These are phyloP conservation scores for Drosophila setifemur DNA, from an alignment of 1,140 invertebrate species.

Conservation along the genomic window DNA sequence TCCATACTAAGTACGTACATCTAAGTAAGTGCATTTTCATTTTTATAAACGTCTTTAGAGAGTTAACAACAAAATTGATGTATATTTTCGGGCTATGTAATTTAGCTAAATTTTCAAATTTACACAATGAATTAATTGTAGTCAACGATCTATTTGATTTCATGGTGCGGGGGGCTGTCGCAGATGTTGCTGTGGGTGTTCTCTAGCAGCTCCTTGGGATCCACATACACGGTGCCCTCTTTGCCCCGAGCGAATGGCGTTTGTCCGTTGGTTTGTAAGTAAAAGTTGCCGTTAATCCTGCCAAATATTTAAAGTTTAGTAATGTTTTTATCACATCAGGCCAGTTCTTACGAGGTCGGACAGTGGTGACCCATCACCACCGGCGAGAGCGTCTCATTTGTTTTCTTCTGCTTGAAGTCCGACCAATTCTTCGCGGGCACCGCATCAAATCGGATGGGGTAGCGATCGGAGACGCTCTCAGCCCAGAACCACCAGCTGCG, in stretches of 20 bases:
- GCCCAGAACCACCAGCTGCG: slow-evolving; percentile 86
- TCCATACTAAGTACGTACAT: neutral
- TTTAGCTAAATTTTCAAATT: slow-evolving; percentile 1
- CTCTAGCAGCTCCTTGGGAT: slow-evolving; percentile 67
- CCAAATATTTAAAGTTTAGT: slow-evolving; percentile 19
- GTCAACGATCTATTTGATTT: neutral
- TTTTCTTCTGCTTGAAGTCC: slow-evolving; percentile 81
- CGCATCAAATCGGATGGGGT: slow-evolving; percentile 83
- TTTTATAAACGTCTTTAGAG: neutral
- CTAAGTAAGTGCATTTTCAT: neutral
- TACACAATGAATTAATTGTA: slow-evolving; percentile 1
- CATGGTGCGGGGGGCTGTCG: slow-evolving; percentile 1
- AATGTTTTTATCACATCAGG: neutral
- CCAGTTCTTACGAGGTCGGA: slow-evolving; percentile 58
- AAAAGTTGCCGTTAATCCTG: slow-evolving; percentile 81
- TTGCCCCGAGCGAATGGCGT: slow-evolving; percentile 79
- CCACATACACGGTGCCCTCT: slow-evolving; percentile 67
- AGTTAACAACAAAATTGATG: slow-evolving; percentile 22
- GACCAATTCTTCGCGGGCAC: slow-evolving; percentile 80
- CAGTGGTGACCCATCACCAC: slow-evolving; percentile 79
- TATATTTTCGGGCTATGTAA: slow-evolving; percentile 18
- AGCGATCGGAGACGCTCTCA: slow-evolving; percentile 84
- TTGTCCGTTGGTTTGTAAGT: slow-evolving; percentile 82
- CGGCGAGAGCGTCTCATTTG: slow-evolving; percentile 17
- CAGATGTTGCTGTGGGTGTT: slow-evolving; percentile 43